Conservation (phyloP, 2,888 invertebrate genomes). For the Xylophagus ater region DNA sequence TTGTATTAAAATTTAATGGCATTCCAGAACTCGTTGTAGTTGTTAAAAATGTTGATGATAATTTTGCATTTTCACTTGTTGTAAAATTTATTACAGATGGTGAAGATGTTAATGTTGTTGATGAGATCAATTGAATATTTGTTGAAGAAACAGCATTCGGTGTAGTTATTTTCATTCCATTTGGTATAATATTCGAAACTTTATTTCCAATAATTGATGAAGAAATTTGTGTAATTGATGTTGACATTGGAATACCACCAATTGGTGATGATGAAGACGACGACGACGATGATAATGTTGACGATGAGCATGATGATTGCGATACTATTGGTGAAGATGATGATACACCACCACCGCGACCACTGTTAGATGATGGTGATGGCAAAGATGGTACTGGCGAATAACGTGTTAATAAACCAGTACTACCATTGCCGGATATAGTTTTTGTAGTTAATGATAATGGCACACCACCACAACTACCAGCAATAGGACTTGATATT, state of each 20-base stretch:
- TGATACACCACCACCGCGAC: conserved; percentile 35
- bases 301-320: conserved; percentile 17
- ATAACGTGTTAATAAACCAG: conserved; percentile 24
- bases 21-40: conserved; percentile 10
- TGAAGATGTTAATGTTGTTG: conserved; percentile 3
- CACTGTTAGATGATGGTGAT: conserved; percentile 36
- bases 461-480: conserved; percentile 19
- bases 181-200: conserved; percentile 15
- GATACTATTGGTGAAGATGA: conserved; percentile 31
- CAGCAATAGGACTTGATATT: conserved; percentile 12
- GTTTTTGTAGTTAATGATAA: conserved; percentile 28
- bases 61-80: conserved; percentile 8
- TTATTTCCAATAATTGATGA: conserved; percentile 24
- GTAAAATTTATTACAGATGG: conserved; percentile 12
- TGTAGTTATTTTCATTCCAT: conserved; percentile 13
- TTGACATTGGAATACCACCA: conserved; percentile 18
- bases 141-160: conserved; percentile 4
- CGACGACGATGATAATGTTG: conserved; percentile 15
- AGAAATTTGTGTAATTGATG: conserved; percentile 18
- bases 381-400: conserved; percentile 37
- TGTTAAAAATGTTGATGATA: conserved; percentile 6
- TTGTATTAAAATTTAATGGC: conserved; percentile 14
- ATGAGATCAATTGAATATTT: background rate
- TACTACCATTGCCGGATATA: conserved; percentile 19
- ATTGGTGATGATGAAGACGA: conserved; percentile 17